Percentiles rank a stretch among this genome's conserved stretches.
phyloP scores from a whole-genome alignment of 2,888 invertebrate genomes.

The Scrobipalpa costella region DNA sequence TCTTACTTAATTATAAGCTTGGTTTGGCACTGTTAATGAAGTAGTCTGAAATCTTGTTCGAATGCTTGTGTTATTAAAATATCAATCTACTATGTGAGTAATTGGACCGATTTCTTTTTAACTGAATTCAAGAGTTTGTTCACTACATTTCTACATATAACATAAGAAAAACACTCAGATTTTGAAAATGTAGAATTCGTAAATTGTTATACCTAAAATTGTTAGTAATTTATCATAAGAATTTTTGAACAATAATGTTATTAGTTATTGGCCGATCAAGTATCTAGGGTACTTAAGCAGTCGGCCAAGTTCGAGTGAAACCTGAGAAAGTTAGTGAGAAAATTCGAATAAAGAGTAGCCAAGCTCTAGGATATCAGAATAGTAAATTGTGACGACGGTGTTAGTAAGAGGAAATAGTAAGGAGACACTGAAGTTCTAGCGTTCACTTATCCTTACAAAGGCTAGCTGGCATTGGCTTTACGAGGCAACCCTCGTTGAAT shows the following conservation, averaged over 20 bases:
- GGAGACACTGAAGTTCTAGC: neutral
- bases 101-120: conserved; percentile 10
- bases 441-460: neutral
- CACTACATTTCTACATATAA: conserved; percentile 2
- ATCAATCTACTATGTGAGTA: conserved; percentile 18
- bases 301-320: conserved; percentile 8
- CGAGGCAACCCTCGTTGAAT: conserved; percentile 13
- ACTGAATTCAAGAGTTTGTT: conserved; percentile 8
- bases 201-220: neutral
- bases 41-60: conserved; percentile 17
- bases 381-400: neutral
- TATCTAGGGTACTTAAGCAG: neutral
- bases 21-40: conserved; percentile 26
- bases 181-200: neutral
- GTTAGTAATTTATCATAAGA: conserved; percentile 18
- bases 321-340: conserved; percentile 8
- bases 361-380: neutral
- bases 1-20: conserved; percentile 7
- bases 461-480: conserved; percentile 10
- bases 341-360: conserved; percentile 5
- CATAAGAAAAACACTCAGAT: conserved; percentile 5
- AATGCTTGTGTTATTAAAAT: conserved; percentile 6
- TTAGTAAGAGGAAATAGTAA: conserved; percentile 2
- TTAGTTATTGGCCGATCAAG: conserved; percentile 16
- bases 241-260: conserved; percentile 10